Evolutionary conservation across 1,140 invertebrate genomes (phyloP), one percentile per base, ranked within the genome.

Genomic region (Phymorhynchus buccinoides): DNA sequence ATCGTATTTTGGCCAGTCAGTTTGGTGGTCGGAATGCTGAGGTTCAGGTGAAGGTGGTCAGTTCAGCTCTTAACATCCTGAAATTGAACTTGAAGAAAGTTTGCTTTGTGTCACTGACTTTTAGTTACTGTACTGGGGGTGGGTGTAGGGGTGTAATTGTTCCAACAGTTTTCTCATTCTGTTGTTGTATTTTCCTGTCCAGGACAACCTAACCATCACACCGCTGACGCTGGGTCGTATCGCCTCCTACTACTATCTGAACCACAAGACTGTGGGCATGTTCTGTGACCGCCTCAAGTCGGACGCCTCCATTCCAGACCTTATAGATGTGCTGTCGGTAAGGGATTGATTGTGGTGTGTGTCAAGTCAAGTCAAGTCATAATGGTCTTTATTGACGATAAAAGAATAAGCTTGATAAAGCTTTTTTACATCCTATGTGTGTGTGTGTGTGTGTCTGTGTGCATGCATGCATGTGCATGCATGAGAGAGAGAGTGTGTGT

Each of bases 171-270:
- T n/a, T 7, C 7, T 52, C 9, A 22, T 22, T 7, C 48, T 52
- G 48, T 22, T 52, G 48, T 7, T 22, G 9, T 7, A 27, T 66
- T 16, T 42, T 16, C 48, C n/a, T 79, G 39, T 12, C 1, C 80
- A 97, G 96, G 96, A 97, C 89, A 95, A 96, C 68, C 94, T 96
- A 73, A 94, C 93, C 41, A 92, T 98, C 3, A 92, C 95, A 80
- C 94, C 97, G n/a, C 97, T 97, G 0, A 96, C 97, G 87, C 95
- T 98, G 93, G 99, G 99, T 12, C 95, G 96, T 86, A 98, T 99
- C 75, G 96, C 98, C 0, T 99, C 98, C 0, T 99, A 96, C 91
- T 99, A 99, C 94, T 99, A 99, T 94, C 93, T 99, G n/a, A 97
- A 96, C 0, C 96, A 99, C 93, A 95, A 96, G 89, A 99, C 98